Base-by-base conservation (phyloP, 2,797 vertebrate genomes). In the Pseudocheirus occidentalis region DNA sequence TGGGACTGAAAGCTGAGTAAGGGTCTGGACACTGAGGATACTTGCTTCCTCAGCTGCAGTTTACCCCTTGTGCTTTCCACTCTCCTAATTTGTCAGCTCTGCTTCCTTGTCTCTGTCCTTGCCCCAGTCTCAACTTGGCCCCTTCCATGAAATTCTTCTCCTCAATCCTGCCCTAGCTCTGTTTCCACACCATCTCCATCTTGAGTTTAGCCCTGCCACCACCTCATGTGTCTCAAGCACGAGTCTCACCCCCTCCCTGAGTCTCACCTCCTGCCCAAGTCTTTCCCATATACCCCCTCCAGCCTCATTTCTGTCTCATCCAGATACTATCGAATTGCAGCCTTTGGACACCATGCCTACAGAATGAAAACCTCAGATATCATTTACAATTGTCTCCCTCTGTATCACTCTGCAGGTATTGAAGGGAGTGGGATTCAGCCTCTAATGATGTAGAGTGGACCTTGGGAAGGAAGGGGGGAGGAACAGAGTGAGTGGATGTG, bases 281-380 rank as follows among this genome's bases (percentile, higher is more conserved):
- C n/a, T 28, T 40, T 40, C 34, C n/a, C 40, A 81, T 16, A 16
- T 18, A 18, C n/a, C n/a, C 31, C n/a, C n/a, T 81, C n/a, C n/a
- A 81, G n/a, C 66, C 73, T 87, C 73, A 46, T 10, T 27, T 50
- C 40, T 40, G 9, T 87, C 56, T 5, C 40, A 50, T 3, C 46
- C 98, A 99, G 99, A 97, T 99, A 99, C 98, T 99, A 99, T 97
- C 99, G 99, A 93, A 99, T 99, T 2, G 99, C 99, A 7, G 99
- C 99, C 93, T 99, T 99, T 5, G 99, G 99, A 53, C 99, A 99
- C 98, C 99, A 99, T 16, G 99, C 99, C 92, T 99, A 99, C 98
- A 95, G 98, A 92, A 99, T 99, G 99, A 97, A 18, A 7, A 94
- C 97, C 0, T 96, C 98, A 0, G 99, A 99, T 57, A 95, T 99